Evolutionary conservation across 1,140 invertebrate species (phyloP), one percentile per base, ranked within the genome.

Genomic region (Euura lappo): DNA sequence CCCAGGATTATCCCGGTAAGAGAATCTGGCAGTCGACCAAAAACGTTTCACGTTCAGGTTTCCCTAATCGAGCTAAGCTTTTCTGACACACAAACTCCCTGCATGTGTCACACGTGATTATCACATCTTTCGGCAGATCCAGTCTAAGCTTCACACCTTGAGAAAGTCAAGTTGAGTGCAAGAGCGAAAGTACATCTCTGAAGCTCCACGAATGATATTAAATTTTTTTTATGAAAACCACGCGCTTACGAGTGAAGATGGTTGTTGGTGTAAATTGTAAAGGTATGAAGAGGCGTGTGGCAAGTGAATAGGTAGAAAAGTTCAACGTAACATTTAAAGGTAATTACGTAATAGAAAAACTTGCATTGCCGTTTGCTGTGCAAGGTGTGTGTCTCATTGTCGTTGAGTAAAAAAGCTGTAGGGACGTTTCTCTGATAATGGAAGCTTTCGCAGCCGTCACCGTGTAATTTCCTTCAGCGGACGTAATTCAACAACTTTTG

Each of bases 401-500:
- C 6, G 51, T 60, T n/a, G 51, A 6, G 51, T 6, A 60, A n/a
- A 60, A 60, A 5, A 3, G 3, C 28, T 28, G 28, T 28, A 28
- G 28, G 28, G 28, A 28, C 28, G 28, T 28, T 28, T 28, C 28
- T 5, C 51, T 60, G 51, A 60, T 60, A 60, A 60, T 60, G 51
- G 51, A n/a, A 4, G 51, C 51, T 60, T 28, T 28, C 13, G 51
- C 51, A 60, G 51, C 51, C 51, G 51, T 60, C 51, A 60, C 51
- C 51, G 51, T 60, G 51, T 60, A 60, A 60, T 60, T 60, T 60
- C 6, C 51, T 5, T 60, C 6, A 60, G 51, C 51, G 51, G 51
- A 60, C 51, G 51, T 60, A 60, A 60, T 60, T 60, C 13, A 60
- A 60, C 51, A 60, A 60, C 51, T 60, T 60, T 60, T n/a, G 3